A percentile compares a stretch with the other conserved stretches of the same genome.
These are phyloP conservation scores for Pangasius larnaudii DNA, from an alignment of 2,797 vertebrate species.

Conservation along the genomic window DNA sequence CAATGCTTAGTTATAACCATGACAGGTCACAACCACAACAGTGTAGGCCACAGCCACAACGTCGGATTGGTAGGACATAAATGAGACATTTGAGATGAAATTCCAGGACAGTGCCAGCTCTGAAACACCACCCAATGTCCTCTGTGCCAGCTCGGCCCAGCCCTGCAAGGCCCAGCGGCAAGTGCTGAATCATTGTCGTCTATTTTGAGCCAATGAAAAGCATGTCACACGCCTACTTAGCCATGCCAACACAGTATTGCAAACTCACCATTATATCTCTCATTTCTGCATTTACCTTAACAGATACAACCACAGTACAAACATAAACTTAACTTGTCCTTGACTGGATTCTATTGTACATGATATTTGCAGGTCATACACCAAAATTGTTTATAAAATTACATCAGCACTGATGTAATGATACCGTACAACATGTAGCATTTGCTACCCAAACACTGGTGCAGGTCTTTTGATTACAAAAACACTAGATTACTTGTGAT, in stretches of 20 bases:
- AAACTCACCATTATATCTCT: neutral
- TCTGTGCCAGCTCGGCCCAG: conserved; percentile 28
- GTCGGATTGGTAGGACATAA: conserved; percentile 23
- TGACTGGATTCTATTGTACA: neutral
- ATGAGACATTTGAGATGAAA: conserved; percentile 21
- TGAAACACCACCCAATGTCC: conserved; percentile 22
- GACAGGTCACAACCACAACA: conserved; percentile 28
- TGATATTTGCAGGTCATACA: conserved; percentile 2
- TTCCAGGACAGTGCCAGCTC: neutral
- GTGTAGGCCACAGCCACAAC: conserved; percentile 11
- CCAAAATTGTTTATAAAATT: neutral
- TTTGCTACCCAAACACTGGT: neutral
- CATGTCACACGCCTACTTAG: conserved; percentile 16
- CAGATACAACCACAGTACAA: conserved; percentile 4
- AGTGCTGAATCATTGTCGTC: conserved; percentile 42
- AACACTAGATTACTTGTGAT: neutral
- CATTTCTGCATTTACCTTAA: neutral
- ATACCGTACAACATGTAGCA: neutral
- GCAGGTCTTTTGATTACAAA: neutral
- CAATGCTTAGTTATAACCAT: conserved; percentile 27
- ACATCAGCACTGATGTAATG: neutral
- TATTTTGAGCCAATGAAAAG: conserved; percentile 24
- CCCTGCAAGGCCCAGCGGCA: neutral
- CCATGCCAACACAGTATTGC: conserved; percentile 7
- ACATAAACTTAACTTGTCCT: neutral